phyloP scores from a whole-genome alignment of 2,797 vertebrate species.

The Mallotus villosus region DNA sequence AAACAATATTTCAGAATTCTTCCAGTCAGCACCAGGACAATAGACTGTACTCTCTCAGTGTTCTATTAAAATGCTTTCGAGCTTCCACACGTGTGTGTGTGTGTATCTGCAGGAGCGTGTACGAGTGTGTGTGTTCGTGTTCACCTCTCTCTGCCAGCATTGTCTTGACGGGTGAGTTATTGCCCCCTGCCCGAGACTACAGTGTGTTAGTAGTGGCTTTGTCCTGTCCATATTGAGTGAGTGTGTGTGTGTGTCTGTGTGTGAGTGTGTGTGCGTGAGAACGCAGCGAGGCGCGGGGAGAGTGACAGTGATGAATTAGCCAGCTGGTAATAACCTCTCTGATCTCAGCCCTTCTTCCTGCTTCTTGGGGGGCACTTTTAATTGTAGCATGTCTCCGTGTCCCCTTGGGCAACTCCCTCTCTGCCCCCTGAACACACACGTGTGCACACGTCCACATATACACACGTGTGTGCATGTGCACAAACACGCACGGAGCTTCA shows the following conservation, averaged over 20 bases:
- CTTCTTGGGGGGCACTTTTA: constrained; percentile 70
- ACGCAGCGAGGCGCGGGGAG: constrained; percentile 26
- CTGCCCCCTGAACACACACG: constrained; percentile 32
- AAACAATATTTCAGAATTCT: background rate
- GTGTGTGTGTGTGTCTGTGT: constrained; percentile 24
- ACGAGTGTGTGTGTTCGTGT: background rate
- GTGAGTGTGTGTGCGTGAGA: constrained; percentile 31
- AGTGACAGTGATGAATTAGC: constrained; percentile 77
- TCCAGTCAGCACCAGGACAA: too few relatives aligned
- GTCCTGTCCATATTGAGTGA: constrained; percentile 22
- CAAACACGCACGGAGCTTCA: background rate
- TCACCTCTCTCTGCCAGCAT: background rate
- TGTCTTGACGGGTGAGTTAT: constrained; percentile 19
- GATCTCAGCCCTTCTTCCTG: constrained; percentile 62
- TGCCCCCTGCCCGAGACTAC: constrained; percentile 1
- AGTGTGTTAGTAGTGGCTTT: constrained; percentile 9
- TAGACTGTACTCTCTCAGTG: too few relatives aligned
- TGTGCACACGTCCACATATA: constrained; percentile 31
- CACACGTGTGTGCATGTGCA: constrained; percentile 11
- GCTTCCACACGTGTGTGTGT: background rate
- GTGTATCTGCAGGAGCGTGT: background rate
- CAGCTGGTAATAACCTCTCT: constrained; percentile 66
- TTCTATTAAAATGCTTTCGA: background rate
- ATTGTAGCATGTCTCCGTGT: constrained; percentile 66
- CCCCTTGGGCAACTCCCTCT: constrained; percentile 53